A percentile compares a stretch with the other conserved stretches of the same genome.
Conservation (phyloP, 2,113 vertebrate species). For the Corythornis vintsioides region DNA sequence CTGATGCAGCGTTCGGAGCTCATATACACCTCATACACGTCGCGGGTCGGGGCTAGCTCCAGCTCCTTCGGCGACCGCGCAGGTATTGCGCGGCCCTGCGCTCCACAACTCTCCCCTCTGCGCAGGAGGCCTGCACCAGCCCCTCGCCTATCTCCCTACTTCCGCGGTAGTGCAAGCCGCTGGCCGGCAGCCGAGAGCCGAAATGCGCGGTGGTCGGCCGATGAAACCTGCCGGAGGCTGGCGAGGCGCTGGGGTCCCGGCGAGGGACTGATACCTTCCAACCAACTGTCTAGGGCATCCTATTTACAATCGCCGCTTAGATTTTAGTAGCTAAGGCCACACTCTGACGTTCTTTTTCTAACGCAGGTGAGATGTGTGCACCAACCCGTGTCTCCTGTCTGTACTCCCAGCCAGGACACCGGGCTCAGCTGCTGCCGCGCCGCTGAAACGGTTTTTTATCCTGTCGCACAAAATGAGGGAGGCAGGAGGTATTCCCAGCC, state of each 20-base stretch:
- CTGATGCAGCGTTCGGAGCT: accelerated
- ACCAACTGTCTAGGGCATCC: accelerated
- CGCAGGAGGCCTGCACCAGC: not conserved
- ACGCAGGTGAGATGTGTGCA: accelerated
- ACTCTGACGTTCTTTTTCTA: accelerated
- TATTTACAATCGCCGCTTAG: accelerated
- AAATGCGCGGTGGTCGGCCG: not conserved
- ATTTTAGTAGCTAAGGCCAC: too few species aligned
- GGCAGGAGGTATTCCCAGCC: too few species aligned
- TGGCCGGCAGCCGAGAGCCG: too few species aligned
- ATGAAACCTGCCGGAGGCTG: not conserved
- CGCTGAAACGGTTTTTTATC: not conserved
- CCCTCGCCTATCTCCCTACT: not conserved
- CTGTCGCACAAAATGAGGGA: not conserved
- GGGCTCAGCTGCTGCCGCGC: not conserved
- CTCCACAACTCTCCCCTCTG: not conserved
- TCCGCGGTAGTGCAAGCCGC: not conserved
- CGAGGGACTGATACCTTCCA: not conserved
- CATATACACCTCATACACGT: not conserved
- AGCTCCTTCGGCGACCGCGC: not conserved
- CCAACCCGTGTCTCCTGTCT: too few species aligned
- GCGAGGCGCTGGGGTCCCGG: not conserved
- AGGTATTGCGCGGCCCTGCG: too few species aligned
- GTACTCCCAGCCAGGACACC: accelerated
- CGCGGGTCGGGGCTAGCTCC: not conserved